Conservation (phyloP, 2,888 invertebrate genomes). For the Drosophila neonasuta region DNA sequence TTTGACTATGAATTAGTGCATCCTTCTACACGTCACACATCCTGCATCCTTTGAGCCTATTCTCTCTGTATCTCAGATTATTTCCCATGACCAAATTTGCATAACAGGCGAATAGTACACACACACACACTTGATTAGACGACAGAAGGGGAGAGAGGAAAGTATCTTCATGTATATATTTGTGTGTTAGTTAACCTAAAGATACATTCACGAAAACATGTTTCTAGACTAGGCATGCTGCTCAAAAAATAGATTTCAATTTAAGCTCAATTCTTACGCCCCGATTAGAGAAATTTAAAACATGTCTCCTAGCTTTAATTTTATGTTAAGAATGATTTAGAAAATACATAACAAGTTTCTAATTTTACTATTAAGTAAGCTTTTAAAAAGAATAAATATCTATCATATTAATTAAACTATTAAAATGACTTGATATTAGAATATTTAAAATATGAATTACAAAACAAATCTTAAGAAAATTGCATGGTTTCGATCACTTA, state of each 20-base stretch:
- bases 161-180: neutral
- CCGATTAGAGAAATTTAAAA: neutral
- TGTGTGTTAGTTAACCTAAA: neutral
- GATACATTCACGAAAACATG: neutral
- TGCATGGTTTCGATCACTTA: no score
- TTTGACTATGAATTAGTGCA: conserved; percentile 41
- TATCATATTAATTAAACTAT: neutral
- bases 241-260: neutral
- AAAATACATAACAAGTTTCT: no score
- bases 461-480: no score
- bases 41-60: conserved; percentile 22
- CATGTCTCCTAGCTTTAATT: neutral
- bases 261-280: neutral
- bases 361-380: no score
- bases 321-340: no score
- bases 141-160: neutral
- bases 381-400: neutral
- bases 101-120: neutral
- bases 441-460: no score
- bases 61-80: conserved; percentile 16
- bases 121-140: conserved; percentile 6
- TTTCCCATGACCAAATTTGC: conserved; percentile 22
- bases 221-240: neutral
- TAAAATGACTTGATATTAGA: no score
- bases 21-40: conserved; percentile 34